A percentile compares a stretch with the other conserved stretches of the same genome.
These are phyloP conservation scores for Clepsis dumicolana DNA, from an alignment of 2,888 invertebrate species.

Conservation along the genomic window DNA sequence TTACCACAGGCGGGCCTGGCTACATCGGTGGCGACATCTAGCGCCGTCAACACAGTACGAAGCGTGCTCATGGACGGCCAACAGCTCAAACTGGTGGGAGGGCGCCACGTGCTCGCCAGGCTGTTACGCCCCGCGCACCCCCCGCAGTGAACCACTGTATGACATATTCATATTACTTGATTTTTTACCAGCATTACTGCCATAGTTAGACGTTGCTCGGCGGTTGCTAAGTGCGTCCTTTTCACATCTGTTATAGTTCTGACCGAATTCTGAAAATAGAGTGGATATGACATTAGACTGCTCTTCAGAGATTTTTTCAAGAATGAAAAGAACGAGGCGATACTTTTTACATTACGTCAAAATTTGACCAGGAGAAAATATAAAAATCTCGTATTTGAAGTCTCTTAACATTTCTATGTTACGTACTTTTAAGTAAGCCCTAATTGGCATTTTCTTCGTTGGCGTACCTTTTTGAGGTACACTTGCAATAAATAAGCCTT, in stretches of 20 bases:
- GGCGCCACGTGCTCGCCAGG: conserved; percentile 76
- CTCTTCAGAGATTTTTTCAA: too few relatives aligned
- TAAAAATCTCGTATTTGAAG: neutral
- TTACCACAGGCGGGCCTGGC: conserved; percentile 58
- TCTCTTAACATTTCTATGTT: conserved; percentile 2
- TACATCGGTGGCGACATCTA: conserved; percentile 59
- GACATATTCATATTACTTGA: neutral
- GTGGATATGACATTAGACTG: too few relatives aligned
- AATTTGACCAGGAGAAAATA: neutral
- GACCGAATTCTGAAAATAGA: neutral
- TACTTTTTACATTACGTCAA: neutral
- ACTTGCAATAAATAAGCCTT: neutral
- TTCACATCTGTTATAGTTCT: neutral
- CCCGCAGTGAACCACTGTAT: conserved; percentile 57
- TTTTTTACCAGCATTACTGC: neutral
- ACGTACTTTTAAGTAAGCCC: conserved; percentile 1
- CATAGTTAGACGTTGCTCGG: neutral
- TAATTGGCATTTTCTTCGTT: neutral
- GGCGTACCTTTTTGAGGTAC: neutral
- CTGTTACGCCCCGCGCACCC: conserved; percentile 74
- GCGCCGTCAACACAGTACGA: conserved; percentile 60
- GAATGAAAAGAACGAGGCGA: neutral
- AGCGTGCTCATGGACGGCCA: conserved; percentile 81
- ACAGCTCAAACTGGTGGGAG: conserved; percentile 77
- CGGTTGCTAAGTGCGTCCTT: neutral